Conservation (phyloP, 2,888 invertebrate species). For the Parascotia fuliginaria region DNA sequence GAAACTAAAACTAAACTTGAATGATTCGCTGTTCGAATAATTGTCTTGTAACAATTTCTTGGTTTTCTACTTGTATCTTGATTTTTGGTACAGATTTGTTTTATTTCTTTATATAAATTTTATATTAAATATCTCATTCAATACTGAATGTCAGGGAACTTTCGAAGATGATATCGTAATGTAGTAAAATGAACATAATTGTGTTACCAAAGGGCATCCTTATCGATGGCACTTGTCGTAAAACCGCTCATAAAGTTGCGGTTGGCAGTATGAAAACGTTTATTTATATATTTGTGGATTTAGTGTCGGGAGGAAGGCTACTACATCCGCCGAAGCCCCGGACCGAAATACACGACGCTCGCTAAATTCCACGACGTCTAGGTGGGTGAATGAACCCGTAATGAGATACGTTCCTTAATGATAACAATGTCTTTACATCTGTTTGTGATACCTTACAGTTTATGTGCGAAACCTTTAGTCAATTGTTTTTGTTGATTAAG, state of each 20-base stretch:
- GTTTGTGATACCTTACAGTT: slow-evolving; percentile 30
- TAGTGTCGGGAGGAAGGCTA: slow-evolving; percentile 73
- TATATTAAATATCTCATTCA: neutral
- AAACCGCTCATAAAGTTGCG: slow-evolving; percentile 57
- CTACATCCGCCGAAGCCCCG: slow-evolving; percentile 69
- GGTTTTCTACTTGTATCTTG: neutral
- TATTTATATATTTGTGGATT: slow-evolving; percentile 78
- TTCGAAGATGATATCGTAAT: slow-evolving; percentile 3
- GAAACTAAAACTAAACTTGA: too few relatives aligned
- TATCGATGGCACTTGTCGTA: slow-evolving; percentile 61
- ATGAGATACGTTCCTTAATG: slow-evolving; percentile 56
- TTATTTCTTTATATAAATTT: neutral
- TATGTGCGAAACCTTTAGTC: slow-evolving; percentile 21
- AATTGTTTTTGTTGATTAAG: slow-evolving; percentile 24
- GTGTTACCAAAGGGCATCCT: slow-evolving; percentile 61
- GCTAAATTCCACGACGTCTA: slow-evolving; percentile 84
- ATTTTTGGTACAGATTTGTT: neutral
- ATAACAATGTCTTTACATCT: slow-evolving; percentile 47
- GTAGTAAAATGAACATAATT: slow-evolving; percentile 56
- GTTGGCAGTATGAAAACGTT: slow-evolving; percentile 61
- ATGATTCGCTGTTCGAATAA: too few relatives aligned
- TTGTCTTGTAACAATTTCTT: too few relatives aligned
- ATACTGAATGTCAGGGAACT: neutral
- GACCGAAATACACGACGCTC: slow-evolving; percentile 75
- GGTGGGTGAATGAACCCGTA: slow-evolving; percentile 74